These are phyloP conservation scores for Bothrops jararaca DNA, from an alignment of 2,113 vertebrate genomes.

Conservation along the genomic window DNA sequence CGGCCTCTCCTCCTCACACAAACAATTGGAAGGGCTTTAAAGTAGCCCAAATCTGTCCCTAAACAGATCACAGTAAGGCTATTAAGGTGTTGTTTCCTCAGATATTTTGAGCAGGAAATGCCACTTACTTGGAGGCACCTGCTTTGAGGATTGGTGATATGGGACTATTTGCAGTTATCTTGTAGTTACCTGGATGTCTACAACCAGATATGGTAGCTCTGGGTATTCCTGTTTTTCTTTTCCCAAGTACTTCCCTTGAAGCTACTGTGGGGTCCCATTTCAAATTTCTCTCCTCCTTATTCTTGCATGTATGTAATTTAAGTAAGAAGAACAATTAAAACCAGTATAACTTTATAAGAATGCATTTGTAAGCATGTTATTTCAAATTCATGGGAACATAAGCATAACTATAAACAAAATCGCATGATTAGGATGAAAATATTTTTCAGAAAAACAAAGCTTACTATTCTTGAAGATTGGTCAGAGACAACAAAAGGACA, in stretches of 20 bases:
- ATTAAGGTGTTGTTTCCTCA: neutral
- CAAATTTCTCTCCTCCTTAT: neutral
- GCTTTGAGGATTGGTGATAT: neutral
- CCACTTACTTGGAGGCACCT: neutral
- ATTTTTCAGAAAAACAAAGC: neutral
- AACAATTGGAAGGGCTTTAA: neutral
- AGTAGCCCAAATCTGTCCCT: neutral
- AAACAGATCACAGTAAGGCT: neutral
- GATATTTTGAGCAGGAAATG: neutral
- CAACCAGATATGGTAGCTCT: neutral
- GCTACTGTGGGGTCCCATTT: neutral
- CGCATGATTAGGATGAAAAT: neutral
- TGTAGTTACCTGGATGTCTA: neutral
- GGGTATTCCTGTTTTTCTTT: neutral
- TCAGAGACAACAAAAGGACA: neutral
- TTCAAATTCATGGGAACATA: neutral
- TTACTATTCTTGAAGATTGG: neutral
- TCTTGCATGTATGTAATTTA: neutral
- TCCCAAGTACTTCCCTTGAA: neutral
- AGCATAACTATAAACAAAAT: neutral
- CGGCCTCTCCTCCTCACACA: neutral
- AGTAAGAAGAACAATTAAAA: neutral
- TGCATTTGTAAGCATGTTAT: neutral
- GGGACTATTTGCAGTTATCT: neutral
- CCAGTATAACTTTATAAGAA: neutral